These are phyloP conservation scores for Muscicapa adusta DNA, from an alignment of 2,113 vertebrate genomes.

Conservation along the genomic window DNA sequence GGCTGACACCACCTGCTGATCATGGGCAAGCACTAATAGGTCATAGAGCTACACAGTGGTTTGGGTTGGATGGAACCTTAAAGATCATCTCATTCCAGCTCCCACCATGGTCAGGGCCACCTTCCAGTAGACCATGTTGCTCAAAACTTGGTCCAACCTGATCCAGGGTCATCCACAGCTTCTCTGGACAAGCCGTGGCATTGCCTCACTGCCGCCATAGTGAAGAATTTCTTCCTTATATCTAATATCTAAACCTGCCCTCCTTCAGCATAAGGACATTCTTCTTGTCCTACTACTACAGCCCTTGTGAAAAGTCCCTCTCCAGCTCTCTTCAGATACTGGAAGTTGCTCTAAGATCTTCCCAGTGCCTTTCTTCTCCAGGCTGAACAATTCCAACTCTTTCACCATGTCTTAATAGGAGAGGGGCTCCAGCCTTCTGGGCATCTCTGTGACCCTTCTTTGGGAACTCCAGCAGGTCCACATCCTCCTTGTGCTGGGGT, in stretches of 20 bases:
- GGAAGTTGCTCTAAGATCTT: neutral
- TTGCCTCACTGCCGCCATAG: neutral
- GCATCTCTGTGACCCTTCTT: neutral
- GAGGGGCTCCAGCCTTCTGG: neutral
- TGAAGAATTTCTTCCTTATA: neutral
- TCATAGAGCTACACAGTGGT: neutral
- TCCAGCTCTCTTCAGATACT: neutral
- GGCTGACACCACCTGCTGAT: neutral
- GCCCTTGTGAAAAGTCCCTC: neutral
- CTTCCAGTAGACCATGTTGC: neutral
- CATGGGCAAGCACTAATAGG: neutral
- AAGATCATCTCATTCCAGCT: neutral
- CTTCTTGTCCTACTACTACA: neutral
- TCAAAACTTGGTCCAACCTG: neutral
- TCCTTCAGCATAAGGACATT: neutral
- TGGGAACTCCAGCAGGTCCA: neutral
- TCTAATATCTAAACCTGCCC: neutral
- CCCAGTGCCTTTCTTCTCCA: fast-evolving
- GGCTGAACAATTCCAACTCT: neutral
- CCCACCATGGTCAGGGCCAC: neutral
- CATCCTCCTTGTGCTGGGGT: neutral
- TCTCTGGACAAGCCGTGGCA: neutral
- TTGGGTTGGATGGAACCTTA: neutral
- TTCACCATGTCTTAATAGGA: neutral
- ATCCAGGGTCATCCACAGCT: neutral